Base-by-base conservation (phyloP, 2,113 vertebrate genomes). In the Mustelus asterias region DNA sequence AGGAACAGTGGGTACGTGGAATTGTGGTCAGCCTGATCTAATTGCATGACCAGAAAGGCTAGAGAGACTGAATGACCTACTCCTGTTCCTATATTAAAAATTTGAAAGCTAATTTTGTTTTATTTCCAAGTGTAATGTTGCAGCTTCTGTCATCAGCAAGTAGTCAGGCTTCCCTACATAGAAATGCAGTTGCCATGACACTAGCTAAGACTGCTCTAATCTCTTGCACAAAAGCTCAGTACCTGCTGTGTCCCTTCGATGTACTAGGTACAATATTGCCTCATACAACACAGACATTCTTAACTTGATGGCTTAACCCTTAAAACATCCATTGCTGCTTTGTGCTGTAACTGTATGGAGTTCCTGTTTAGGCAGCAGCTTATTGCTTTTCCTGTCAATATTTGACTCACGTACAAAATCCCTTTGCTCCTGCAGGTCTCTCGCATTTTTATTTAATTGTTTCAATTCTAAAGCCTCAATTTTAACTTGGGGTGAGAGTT, bases 301-400 rank as follows among this genome's bases (percentile, higher is more conserved):
- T 65, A 93, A 65, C 89, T 93, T 93, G n/a, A 93, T 93, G 63
- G 60, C 60, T 65, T 93, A 93, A 93, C 89, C 89, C 89, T 93
- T 65, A 93, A 93, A 65, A 67, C 63, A 65, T 37, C 89, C n/a
- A 18, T 93, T 22, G n/a, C 89, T 65, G 58, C 89, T 65, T 93
- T 93, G 89, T 93, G 89, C 60, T 65, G 89, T n/a, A 93, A 93
- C 89, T 93, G 89, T 93, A 93, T 93, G 60, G 60, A 93, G 89
- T 93, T 93, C 89, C 89, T 93, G 60, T 65, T 93, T 93, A 93
- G 60, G 18, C 89, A 65, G 89, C 60, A 65, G 60, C 58, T 92
- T 92, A 93, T 37, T 13, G 89, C 16, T 93, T 93, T 67, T 93
- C 89, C 33, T 20, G 89, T 65, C 89, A 65, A 65, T 93, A 93